Evolutionary conservation across 2,113 vertebrate genomes (phyloP).

Genomic region (Procavia capensis): DNA sequence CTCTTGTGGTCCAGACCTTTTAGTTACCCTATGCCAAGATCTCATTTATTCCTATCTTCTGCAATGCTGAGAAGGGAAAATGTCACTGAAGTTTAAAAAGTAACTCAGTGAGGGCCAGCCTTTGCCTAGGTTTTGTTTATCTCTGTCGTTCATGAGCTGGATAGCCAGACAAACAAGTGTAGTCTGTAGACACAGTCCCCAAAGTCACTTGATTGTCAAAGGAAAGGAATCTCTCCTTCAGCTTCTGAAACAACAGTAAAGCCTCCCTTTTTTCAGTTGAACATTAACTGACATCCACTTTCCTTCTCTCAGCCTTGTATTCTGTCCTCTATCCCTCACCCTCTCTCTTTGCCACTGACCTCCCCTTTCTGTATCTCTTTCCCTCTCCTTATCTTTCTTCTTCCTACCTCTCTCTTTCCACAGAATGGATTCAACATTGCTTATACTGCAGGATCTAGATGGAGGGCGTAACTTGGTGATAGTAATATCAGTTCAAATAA

Average conservation of each 20-base stretch:
- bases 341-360: too few species aligned
- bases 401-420: background rate
- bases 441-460: background rate
- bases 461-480: background rate
- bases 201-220: background rate
- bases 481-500: background rate
- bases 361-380: background rate
- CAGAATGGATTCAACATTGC: background rate
- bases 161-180: background rate
- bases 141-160: constrained; percentile 70
- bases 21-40: background rate
- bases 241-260: background rate
- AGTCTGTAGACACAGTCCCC: background rate
- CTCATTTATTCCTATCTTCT: background rate
- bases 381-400: background rate
- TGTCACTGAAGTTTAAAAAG: background rate
- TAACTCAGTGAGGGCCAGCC: constrained; percentile 56
- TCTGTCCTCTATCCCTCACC: background rate
- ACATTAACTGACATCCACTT: background rate
- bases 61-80: too few species aligned
- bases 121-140: constrained; percentile 69
- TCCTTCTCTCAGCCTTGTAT: background rate
- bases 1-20: background rate
- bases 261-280: background rate
- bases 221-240: background rate